Conservation (phyloP, 1,140 invertebrate species). For the Polypedilum vanderplanki region DNA sequence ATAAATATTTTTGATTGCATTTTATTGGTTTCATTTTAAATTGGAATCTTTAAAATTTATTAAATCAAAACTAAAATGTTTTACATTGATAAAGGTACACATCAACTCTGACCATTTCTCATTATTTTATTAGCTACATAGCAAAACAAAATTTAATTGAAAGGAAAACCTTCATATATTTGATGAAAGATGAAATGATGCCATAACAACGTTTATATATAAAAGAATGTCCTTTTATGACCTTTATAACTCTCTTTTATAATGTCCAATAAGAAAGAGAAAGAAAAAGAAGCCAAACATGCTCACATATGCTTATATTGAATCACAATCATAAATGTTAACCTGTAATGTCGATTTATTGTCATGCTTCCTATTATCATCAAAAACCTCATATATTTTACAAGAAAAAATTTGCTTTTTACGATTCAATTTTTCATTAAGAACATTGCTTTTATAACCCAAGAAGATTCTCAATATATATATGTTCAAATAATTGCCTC, state of each 20-base stretch:
- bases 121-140: too few relatives aligned
- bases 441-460: constrained; percentile 1
- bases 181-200: not conserved
- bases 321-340: not conserved
- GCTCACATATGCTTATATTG: not conserved
- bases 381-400: constrained; percentile 19
- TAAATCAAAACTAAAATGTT: too few relatives aligned
- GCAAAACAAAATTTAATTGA: too few relatives aligned
- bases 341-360: constrained; percentile 13
- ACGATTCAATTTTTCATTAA: constrained; percentile 28
- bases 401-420: not conserved
- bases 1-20: too few relatives aligned
- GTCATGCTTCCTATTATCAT: constrained; percentile 17
- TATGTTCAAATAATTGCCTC: constrained; percentile 12
- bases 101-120: too few relatives aligned
- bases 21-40: too few relatives aligned
- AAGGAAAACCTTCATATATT: too few relatives aligned
- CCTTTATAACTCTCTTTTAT: not conserved
- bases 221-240: not conserved
- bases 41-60: too few relatives aligned
- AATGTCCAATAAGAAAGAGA: not conserved
- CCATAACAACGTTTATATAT: not conserved
- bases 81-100: too few relatives aligned
- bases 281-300: not conserved
- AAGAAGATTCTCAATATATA: not conserved